Evolutionary conservation across 2,797 vertebrate genomes (phyloP), one percentile per base, ranked within the genome.

Genomic region (Crypturellus tataupa): DNA sequence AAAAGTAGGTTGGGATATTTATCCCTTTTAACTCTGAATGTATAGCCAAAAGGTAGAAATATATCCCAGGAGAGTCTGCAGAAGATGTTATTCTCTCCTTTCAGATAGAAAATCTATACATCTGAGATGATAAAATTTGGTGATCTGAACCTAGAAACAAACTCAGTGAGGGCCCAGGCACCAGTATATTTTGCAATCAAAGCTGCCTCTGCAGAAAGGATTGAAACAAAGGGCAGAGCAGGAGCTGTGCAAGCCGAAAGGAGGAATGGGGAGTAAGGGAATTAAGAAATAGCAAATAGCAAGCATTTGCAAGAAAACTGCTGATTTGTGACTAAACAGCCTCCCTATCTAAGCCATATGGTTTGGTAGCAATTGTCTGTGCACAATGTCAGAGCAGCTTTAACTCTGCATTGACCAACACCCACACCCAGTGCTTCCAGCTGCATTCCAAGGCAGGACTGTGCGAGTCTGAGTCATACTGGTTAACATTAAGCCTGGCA

Each of bases 271-370:
- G 37, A 84, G 33, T 55, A 85, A 80, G 40, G n/a, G 75, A 95
- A 90, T 73, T 69, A 68, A 87, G 76, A 85, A 85, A 51, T 5
- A 96, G 79, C 58, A 93, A 96, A 90, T 16, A 86, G 91, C 68
- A 87, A 91, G 89, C 95, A 95, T 87, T 88, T 96, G 83, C 89
- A 96, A 93, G 87, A 90, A 94, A 96, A 93, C 25, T 82, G 91
- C 83, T 94, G 87, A 95, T 91, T 71, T 85, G 80, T 64, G 65
- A 40, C 37, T 90, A 53, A 94, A 60, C 44, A 84, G 68, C 56
- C 53, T 71, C 51, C 93, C 21, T 49, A 68, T 70, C 29, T 71
- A 89, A 91, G n/a, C 58, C 90, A 93, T 87, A 77, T 78, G 80
- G 80, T 39, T 96, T 18, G 17, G 90, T 88, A 86, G 55, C 64